These are phyloP conservation scores for Mythimna pallens DNA, from an alignment of 2,888 invertebrate genomes.

Conservation along the genomic window DNA sequence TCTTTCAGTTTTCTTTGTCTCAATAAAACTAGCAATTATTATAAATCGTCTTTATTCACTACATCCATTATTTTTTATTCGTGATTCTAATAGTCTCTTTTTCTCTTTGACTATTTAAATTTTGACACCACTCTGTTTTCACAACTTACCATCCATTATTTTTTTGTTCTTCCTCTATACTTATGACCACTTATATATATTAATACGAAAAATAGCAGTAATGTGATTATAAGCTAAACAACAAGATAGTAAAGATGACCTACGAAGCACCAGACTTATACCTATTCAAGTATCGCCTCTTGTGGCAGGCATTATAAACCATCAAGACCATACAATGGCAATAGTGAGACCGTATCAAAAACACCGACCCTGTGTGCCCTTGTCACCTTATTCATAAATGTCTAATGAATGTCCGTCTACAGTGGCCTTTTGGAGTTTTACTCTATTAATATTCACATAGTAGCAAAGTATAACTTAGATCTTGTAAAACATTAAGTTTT, in stretches of 20 bases:
- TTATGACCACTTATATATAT: too few species aligned
- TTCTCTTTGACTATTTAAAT: too few species aligned
- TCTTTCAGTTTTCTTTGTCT: too few species aligned
- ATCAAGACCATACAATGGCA: not conserved
- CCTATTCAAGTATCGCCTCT: not conserved
- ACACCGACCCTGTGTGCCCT: not conserved
- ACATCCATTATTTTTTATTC: too few species aligned
- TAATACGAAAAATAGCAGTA: too few species aligned
- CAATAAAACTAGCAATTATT: too few species aligned
- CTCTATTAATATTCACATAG: not conserved
- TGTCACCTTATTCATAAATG: constrained; percentile 11
- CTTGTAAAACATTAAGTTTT: not conserved
- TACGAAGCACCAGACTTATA: too few species aligned
- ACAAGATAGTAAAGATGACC: not conserved
- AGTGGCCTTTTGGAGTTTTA: constrained; percentile 1
- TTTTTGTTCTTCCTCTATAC: too few species aligned
- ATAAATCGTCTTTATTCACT: too few species aligned
- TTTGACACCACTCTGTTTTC: too few species aligned
- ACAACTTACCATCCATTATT: too few species aligned
- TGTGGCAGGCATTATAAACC: not conserved
- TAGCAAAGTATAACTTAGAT: not conserved
- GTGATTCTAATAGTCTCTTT: too few species aligned
- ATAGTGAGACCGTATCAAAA: constrained; percentile 2
- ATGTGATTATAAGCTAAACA: not conserved
- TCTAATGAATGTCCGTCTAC: constrained; percentile 13